Base-by-base conservation (phyloP, 2,888 invertebrate genomes). In the Rotaria macrura region DNA sequence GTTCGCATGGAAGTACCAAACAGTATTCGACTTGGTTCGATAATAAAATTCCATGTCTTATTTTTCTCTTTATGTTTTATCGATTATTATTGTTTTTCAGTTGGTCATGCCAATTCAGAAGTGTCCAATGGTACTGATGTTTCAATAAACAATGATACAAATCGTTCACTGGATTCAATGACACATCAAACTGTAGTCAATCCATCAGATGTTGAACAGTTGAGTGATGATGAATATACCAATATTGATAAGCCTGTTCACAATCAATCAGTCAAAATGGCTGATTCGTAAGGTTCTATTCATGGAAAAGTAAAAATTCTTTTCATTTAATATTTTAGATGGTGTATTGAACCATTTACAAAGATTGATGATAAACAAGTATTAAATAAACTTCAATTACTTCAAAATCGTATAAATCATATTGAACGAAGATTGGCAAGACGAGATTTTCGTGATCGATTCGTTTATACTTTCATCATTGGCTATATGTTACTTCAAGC, bases 1-100 rank as follows among this genome's bases (percentile, higher is more conserved):
- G 43, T 79, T 23, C 40, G 79, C 14, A 79, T 79, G 79, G 79
- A 79, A 79, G 79, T 79, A 43, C 79, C 79, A 6, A n/a, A 79
- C 43, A 79, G 43, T 43, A 43, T 79, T 25, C 40, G 79, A n/a
- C 79, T 43, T 25, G 43, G 79, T 79, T 34, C 34, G 17, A 65
- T 17, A 14, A 34, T 20, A 57, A 57, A 7, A 1, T 14, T 20
- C 2, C 20, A 14, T 14, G 20, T 20, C 20, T 4, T 10, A 5
- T 29, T 3, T n/a, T 57, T 34, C 12, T 12, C 29, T 34, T 17
- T 12, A 34, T 52, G 49, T 1, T 29, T 38, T 12, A 34, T 6
- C 25, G 25, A 3, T 54, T 1, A 49, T 3, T 5, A 14, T 14
- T 25, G 23, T 25, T 54, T 65, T 65, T 20, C 14, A 65, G 65